phyloP scores from a whole-genome alignment of 1,140 invertebrate genomes.

The Tachypleus tridentatus region DNA sequence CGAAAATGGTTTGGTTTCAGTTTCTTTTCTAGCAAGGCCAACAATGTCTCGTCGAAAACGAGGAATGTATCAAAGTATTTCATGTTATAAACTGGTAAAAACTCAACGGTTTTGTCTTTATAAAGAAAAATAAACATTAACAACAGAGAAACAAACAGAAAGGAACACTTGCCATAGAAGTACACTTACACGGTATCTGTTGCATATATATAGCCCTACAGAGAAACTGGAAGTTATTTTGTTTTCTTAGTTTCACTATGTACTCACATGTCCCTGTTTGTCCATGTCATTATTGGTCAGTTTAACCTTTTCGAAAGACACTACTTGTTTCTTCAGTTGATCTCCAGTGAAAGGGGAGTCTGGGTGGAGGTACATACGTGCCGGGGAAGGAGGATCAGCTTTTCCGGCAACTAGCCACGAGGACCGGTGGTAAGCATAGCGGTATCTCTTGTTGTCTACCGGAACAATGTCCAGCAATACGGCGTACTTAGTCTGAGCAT shows the following conservation, averaged over 20 bases:
- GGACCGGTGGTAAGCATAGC: slow-evolving; percentile 69
- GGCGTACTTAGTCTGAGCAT: slow-evolving; percentile 61
- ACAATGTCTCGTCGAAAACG: no score
- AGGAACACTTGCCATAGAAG: no score
- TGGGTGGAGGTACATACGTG: slow-evolving; percentile 88
- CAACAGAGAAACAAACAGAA: no score
- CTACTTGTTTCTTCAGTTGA: slow-evolving; percentile 53
- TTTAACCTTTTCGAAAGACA: slow-evolving; percentile 58
- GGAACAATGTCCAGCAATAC: slow-evolving; percentile 64
- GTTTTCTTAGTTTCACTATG: background rate
- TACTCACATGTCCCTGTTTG: slow-evolving; percentile 50
- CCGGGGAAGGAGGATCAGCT: slow-evolving; percentile 76
- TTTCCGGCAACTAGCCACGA: slow-evolving; percentile 55
- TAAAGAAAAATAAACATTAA: no score
- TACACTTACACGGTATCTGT: no score
- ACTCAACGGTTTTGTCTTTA: no score
- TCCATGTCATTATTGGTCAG: slow-evolving; percentile 58
- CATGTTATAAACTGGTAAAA: no score
- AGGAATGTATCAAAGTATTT: no score
- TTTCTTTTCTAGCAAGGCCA: no score
- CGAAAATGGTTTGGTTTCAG: no score
- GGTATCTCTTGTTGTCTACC: slow-evolving; percentile 40
- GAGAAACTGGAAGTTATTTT: no score
- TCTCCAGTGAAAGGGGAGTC: slow-evolving; percentile 96
- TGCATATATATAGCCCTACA: no score